Base-by-base conservation (phyloP, 2,888 invertebrate genomes). In the Amiota communis region DNA sequence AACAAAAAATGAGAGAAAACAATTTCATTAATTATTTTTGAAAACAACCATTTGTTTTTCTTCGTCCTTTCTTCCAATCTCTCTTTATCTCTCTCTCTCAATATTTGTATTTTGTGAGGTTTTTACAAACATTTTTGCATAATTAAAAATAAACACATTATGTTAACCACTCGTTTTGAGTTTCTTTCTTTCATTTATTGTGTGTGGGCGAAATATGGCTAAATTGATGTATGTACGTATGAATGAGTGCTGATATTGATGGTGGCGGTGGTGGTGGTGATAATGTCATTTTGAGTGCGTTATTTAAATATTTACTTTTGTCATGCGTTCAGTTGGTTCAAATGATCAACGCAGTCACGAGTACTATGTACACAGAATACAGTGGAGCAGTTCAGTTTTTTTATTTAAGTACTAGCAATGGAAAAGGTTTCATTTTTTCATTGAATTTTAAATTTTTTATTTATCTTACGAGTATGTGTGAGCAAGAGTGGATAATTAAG, bases 1-100 rank as follows among this genome's bases (percentile, higher is more conserved):
- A 67, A 49, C 8, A 70, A 8, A 71, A 36, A 53, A 76, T 71
- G 73, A 23, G 49, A 73, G 61, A 74, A 36, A 59, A 48, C n/a
- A 17, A 65, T 48, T 65, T 23, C 65, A 48, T 48, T 48, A 65
- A 48, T 17, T 17, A 48, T 49, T 9, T 65, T 64, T 47, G 9
- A 59, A 59, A 59, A 53, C 9, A n/a, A n/a, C 15, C 59, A 10
- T 12, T 59, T 59, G 36, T 17, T 15, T 17, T 59, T 59, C 1
- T 59, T 10, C 20, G 23, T 59, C 36, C 36, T 6, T 36, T 6
- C 23, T 23, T 23, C 3, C 3, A 2, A 23, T 23, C 2, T 23
- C 36, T 36, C 36, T 23, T 23, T 23, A 23, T 23, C 2, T 23
- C 36, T 36, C 36, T 36, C 4, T 36, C 6, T 59, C 59, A 59